Evolutionary conservation across 1,140 invertebrate species (phyloP), one percentile per base, ranked within the genome.

Genomic region (Apocrypta bakeri): DNA sequence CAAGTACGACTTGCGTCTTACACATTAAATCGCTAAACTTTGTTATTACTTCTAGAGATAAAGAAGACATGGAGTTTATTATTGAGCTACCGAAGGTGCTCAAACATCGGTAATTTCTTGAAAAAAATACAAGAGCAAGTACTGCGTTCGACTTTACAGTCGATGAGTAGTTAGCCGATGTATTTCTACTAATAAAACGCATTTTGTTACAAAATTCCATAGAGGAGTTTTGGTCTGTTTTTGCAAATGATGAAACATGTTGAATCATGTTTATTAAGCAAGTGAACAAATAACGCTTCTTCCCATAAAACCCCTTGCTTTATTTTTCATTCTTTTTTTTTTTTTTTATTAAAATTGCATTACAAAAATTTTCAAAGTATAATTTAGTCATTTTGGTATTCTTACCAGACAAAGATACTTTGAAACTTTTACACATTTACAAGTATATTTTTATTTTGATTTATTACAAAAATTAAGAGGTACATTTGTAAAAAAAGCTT

Each of bases 121-220:
- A 85, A 83, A 74, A 84, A 84, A 84, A 80, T 72, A 74, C 81
- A 82, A 76, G 79, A 42, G 77, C 82, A 86, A 85, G 56, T 75
- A 84, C 85, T 86, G 84, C 82, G 85, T 85, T 87, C 73, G 76
- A 85, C 73, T 68, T 85, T 86, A 84, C 77, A 84, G 84, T 86
- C 85, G 74, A 83, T 85, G 86, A 88, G 82, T 88, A 87, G 85
- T 86, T 88, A 89, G 84, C 87, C 85, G 84, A 88, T 88, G 88
- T 89, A 89, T 88, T 88, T 89, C 87, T 89, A 90, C 86, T 88
- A 89, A 90, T 88, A 90, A 89, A 89, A 85, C 83, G 83, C 87
- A 89, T 88, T 89, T 90, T 88, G 87, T 90, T 90, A 89, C 86
- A 87, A 88, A 88, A 85, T 87, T 85, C 79, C 83, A 83, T 79